Evolutionary conservation across 2,113 vertebrate species (phyloP).

Genomic region (Tragelaphus strepsiceros): DNA sequence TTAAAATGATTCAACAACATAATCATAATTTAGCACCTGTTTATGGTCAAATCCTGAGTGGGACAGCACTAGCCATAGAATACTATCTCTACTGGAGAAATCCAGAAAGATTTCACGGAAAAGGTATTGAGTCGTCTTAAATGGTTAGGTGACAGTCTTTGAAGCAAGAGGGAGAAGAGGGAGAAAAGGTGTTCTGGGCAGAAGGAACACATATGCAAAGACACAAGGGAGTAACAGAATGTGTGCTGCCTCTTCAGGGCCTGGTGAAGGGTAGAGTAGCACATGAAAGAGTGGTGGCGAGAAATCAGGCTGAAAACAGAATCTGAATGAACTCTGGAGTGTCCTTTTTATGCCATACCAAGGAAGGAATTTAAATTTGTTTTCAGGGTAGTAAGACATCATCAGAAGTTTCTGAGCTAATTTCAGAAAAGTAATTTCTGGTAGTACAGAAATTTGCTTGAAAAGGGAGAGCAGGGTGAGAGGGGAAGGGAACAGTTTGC

Average conservation of each 20-base stretch:
- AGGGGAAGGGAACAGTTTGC: neutral
- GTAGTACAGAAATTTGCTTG: constrained; percentile 20
- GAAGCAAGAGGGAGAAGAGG: neutral
- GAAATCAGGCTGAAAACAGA: neutral
- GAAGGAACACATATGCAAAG: neutral
- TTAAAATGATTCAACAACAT: neutral
- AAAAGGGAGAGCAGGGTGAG: neutral
- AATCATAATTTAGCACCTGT: neutral
- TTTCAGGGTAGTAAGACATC: neutral
- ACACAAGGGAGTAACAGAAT: neutral
- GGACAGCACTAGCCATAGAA: neutral
- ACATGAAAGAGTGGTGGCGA: neutral
- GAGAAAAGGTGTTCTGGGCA: neutral
- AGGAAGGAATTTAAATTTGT: neutral
- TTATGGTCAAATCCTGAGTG: neutral
- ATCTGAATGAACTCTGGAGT: neutral
- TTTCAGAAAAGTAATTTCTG: constrained; percentile 28
- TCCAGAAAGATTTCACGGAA: neutral
- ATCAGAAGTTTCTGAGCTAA: neutral
- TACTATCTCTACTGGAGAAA: neutral
- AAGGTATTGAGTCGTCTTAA: neutral
- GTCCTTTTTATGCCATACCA: neutral
- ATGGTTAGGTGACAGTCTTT: neutral
- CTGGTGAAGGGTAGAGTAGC: neutral
- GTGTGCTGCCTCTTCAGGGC: neutral